Evolutionary conservation across 2,888 invertebrate genomes (phyloP), one percentile per base, ranked within the genome.

Genomic region (Nymphalis urticae): DNA sequence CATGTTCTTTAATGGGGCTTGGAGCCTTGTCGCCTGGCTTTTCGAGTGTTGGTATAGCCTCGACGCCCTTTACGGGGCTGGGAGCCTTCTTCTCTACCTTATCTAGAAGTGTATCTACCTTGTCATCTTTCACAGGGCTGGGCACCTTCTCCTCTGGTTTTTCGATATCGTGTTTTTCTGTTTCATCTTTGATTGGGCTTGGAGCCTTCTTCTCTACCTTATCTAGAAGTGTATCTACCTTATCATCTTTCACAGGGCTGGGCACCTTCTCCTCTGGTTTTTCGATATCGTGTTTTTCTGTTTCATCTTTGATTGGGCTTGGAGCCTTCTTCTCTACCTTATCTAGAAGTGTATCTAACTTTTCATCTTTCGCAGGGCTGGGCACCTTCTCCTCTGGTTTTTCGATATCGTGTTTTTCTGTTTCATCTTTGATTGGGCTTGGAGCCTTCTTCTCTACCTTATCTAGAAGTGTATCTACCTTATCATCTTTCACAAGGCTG

Each of bases 141-240:
- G 71, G 66, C 24, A 51, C 64, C 56, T 73, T 74, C 8, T 75
- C 69, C 10, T 50, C 59, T n/a, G 68, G 71, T 17, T 68, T 60
- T 27, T 63, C 32, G 5, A 32, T 8, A 8, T 21, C 21, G 21
- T 21, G 21, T 21, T 21, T 21, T 2, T 1, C 21, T 2, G 21
- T 36, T 7, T 36, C 36, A 1, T 36, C 36, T 36, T 7, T 36
- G 1, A 36, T 59, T 1, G 8, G 64, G 53, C 60, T 65, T 0
- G 53, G 51, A 1, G 16, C 51, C 50, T 60, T 73, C 0, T 71
- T 72, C 0, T 62, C 61, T 3, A 17, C 19, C 21, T 70, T 65
- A 0, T 61, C 42, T n/a, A n/a, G n/a, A n/a, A n/a, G n/a, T n/a
- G n/a, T n/a, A n/a, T n/a, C n/a, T n/a, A n/a, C n/a, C n/a, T n/a